Evolutionary conservation across 2,113 vertebrate species (phyloP), one percentile per base, ranked within the genome.

Genomic region (Perca schrenkii): DNA sequence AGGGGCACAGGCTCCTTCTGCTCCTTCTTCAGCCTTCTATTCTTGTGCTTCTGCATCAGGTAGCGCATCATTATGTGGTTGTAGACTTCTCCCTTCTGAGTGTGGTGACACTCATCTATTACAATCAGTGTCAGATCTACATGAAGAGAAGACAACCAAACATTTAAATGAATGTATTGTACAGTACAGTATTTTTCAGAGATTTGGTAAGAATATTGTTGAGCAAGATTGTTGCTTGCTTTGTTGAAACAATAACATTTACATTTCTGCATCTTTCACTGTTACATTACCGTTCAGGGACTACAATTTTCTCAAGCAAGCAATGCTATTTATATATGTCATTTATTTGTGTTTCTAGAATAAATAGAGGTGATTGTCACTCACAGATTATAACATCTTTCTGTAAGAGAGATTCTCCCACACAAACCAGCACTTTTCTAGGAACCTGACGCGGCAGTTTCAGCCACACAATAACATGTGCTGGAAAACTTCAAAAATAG

Each of bases 101-200:
- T 99, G 93, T 99, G 98, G 91, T 99, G 98, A 68, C 98, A 99
- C 90, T 99, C 98, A 72, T 99, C 98, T 19, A 99, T 98, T 63
- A 99, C 93, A n/a, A 99, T 94, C 73, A 99, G 95, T 3, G 97
- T 96, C 94, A 99, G 96, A 79, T 96, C 98, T 99, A 83, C 1
- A 89, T 0, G 28, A 75, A 46, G 50, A 72, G 21, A 75, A 62
- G 50, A 78, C 8, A 58, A 31, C 13, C 17, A 73, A 47, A 50
- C 1, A 56, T 10, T 14, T 13, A n/a, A 19, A 77, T 22, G 1
- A 50, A 25, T 19, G 49, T 12, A n/a, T 0, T 43, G 53, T 8
- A 52, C 49, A 69, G 28, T n/a, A 43, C 40, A 43, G 40, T 43
- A 43, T 43, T 43, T 43, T 43, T 43, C 40, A 11, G 40, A 11